Evolutionary conservation across 2,113 vertebrate genomes (phyloP).

Genomic region (Colossoma macropomum): DNA sequence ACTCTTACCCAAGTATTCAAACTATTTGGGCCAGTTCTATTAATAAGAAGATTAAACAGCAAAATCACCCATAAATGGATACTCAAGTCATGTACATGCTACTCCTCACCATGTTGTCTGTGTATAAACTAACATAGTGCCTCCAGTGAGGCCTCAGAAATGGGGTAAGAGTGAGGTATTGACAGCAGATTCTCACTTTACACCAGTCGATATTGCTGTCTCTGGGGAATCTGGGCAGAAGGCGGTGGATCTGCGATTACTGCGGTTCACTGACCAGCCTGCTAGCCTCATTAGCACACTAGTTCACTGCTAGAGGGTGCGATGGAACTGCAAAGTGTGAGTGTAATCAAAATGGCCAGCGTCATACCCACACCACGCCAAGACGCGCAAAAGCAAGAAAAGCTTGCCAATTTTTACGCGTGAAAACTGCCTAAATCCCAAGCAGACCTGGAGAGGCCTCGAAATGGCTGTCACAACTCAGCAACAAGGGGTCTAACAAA

Average conservation of each 20-base stretch:
- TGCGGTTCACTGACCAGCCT: background rate
- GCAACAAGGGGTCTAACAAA: too few species aligned
- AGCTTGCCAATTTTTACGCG: background rate
- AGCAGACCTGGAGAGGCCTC: background rate
- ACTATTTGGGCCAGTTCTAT: too few species aligned
- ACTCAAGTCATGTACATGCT: background rate
- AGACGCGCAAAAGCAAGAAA: background rate
- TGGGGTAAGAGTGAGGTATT: conserved; percentile 19
- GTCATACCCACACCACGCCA: background rate
- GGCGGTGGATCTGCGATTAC: background rate
- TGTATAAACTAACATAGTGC: conserved; percentile 9
- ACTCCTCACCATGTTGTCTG: background rate
- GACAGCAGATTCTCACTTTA: background rate
- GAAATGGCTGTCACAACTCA: background rate
- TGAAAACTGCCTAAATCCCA: background rate
- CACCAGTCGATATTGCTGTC: background rate
- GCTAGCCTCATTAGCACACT: conserved; percentile 10
- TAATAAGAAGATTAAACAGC: too few species aligned
- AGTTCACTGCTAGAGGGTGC: background rate
- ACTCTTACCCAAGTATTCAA: too few species aligned
- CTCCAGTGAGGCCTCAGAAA: background rate
- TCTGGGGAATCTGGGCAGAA: background rate
- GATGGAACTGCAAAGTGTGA: background rate
- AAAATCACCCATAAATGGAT: background rate
- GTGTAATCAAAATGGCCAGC: background rate